Conservation (phyloP, 2,797 vertebrate species). For the Sebastes kiyomatsui region DNA sequence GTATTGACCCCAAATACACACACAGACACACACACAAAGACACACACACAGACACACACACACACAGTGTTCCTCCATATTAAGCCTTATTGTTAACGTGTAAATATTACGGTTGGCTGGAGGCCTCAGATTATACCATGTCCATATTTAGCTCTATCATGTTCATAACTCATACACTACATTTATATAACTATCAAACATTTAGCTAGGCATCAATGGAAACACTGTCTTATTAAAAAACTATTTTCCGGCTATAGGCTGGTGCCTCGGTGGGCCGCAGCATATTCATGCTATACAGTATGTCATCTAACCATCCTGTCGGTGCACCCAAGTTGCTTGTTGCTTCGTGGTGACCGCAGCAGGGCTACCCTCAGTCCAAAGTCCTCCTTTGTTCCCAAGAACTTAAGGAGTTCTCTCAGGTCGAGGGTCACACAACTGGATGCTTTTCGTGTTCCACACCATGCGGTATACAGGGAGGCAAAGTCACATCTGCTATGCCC, state of each 20-base stretch:
- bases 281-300: too few relatives aligned
- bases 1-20: neutral
- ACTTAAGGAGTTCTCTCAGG: too few relatives aligned
- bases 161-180: slow-evolving; percentile 41
- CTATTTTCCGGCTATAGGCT: neutral
- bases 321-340: too few relatives aligned
- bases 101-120: slow-evolving; percentile 58
- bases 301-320: too few relatives aligned
- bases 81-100: slow-evolving; percentile 38
- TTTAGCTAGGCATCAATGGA: slow-evolving; percentile 24
- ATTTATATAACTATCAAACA: slow-evolving; percentile 44
- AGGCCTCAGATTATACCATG: slow-evolving; percentile 37
- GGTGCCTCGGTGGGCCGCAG: too few relatives aligned
- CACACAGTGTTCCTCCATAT: slow-evolving; percentile 16
- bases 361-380: too few relatives aligned
- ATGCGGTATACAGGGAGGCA: too few relatives aligned
- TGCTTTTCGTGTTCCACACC: too few relatives aligned
- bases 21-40: neutral
- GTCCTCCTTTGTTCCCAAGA: too few relatives aligned
- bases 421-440: too few relatives aligned
- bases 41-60: neutral
- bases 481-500: too few relatives aligned
- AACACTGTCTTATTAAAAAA: slow-evolving; percentile 17
- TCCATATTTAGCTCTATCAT: slow-evolving; percentile 59
- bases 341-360: too few relatives aligned